A percentile compares a stretch with the other conserved stretches of the same genome.
Evolutionary conservation across 2,888 invertebrate genomes (phyloP).

Genomic region (Eustalomyia histrio): DNA sequence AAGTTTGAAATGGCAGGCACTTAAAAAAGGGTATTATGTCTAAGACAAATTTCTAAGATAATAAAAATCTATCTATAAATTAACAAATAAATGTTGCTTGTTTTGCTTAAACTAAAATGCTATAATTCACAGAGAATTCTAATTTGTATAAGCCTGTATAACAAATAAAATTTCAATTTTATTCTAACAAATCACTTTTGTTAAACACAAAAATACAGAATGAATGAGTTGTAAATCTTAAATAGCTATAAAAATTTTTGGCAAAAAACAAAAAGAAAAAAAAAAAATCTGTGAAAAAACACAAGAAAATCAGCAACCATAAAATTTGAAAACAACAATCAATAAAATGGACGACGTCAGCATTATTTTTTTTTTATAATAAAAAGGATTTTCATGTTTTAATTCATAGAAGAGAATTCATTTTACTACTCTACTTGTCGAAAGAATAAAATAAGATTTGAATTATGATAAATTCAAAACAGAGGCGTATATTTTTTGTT

Average conservation of each 20-base stretch:
- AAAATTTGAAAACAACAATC: slow-evolving; percentile 41
- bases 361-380: slow-evolving; percentile 19
- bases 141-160: slow-evolving; percentile 32
- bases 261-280: too few relatives aligned
- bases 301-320: slow-evolving; percentile 32
- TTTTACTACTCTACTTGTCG: background rate
- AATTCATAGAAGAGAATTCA: background rate
- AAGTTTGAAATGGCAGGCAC: too few relatives aligned
- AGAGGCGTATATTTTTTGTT: background rate
- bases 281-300: background rate
- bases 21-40: too few relatives aligned
- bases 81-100: background rate
- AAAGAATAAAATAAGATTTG: background rate
- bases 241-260: slow-evolving; percentile 16
- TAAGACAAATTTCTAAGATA: too few relatives aligned
- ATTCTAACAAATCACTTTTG: slow-evolving; percentile 44
- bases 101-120: background rate
- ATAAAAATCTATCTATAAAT: background rate
- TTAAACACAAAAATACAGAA: background rate
- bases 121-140: background rate
- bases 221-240: slow-evolving; percentile 26
- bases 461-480: background rate
- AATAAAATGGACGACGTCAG: slow-evolving; percentile 51
- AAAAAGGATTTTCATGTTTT: slow-evolving; percentile 45
- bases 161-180: slow-evolving; percentile 58